These are phyloP conservation scores for Alentia gelatinosa DNA, from an alignment of 2,888 invertebrate species.

Conservation along the genomic window DNA sequence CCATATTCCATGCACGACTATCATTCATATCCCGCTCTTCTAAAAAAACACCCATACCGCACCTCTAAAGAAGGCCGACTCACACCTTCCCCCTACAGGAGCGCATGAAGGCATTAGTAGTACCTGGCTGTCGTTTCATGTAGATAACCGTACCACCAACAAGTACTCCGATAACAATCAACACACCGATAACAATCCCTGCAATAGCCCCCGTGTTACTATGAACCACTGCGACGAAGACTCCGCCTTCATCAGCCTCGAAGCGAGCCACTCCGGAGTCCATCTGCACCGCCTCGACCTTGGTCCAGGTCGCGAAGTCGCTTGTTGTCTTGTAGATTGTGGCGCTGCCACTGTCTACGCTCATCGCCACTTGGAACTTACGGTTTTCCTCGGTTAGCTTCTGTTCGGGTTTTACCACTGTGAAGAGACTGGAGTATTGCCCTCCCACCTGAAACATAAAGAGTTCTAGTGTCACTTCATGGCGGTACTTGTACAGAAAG, in stretches of 20 bases:
- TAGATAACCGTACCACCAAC: conserved; percentile 70
- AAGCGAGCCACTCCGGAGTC: conserved; percentile 69
- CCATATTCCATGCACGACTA: not conserved
- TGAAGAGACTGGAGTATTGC: conserved; percentile 74
- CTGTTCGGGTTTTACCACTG: conserved; percentile 71
- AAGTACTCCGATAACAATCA: conserved; percentile 68
- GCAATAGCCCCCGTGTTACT: conserved; percentile 70
- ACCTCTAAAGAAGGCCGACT: not conserved
- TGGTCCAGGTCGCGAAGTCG: conserved; percentile 71
- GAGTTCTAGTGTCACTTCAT: not conserved
- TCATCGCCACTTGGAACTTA: conserved; percentile 66
- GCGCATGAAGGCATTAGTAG: conserved; percentile 31
- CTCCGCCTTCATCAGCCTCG: conserved; percentile 71
- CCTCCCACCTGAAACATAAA: conserved; percentile 75
- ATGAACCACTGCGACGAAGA: conserved; percentile 72
- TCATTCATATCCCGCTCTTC: no score
- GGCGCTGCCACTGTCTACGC: conserved; percentile 57
- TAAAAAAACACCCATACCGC: not conserved
- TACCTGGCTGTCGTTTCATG: conserved; percentile 71
- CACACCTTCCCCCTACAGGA: conserved; percentile 55
- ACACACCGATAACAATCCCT: conserved; percentile 69
- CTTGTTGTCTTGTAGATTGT: conserved; percentile 62
- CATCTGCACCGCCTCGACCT: conserved; percentile 67
- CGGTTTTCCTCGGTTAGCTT: conserved; percentile 65
- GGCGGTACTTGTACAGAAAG: not conserved